Base-by-base conservation (phyloP, 2,888 invertebrate species). In the Prenolepis imparis region DNA sequence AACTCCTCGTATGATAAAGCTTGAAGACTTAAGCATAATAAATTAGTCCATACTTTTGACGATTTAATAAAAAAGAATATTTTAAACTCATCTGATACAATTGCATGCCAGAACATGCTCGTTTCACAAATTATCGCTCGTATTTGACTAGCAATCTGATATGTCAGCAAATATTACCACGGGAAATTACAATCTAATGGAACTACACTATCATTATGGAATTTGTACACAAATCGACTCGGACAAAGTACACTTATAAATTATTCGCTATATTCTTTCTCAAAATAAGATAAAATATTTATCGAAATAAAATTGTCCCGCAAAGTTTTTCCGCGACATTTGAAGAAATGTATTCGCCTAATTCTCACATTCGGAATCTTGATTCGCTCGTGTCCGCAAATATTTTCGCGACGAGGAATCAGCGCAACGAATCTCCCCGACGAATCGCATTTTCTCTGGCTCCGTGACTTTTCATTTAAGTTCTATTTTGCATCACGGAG, bases 391-490 rank as follows among this genome's bases (percentile, higher is more conserved):
- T 82, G 28, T 81, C 73, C 59, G 63, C 73, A 67, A 72, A 82
- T 87, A 78, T 84, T 55, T 61, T 72, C 44, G 59, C 36, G 18
- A 41, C 32, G 28, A 44, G 18, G 28, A 84, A 84, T 83, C 87
- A 85, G 21, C 57, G 41, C 77, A 68, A 72, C 75, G 82, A 84
- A 78, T 81, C 63, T 74, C 36, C 57, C 75, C 82, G 66, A 73
- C 66, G 78, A 84, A 85, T 84, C 63, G 64, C 75, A 80, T 88
- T 88, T 87, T 83, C 59, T 52, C 66, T 81, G 44, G 18, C 67
- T 72, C 68, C 55, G 68, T 78, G 86, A 82, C 82, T 88, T 84
- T 73, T 57, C 66, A 81, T 61, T 57, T 72, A 57, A 82, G 80
- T 70, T 75, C 67, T 86, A 82, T 84, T 86, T 88, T 84, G 81